Base-by-base conservation (phyloP, 2,888 invertebrate genomes). In the Apeira syringaria region DNA sequence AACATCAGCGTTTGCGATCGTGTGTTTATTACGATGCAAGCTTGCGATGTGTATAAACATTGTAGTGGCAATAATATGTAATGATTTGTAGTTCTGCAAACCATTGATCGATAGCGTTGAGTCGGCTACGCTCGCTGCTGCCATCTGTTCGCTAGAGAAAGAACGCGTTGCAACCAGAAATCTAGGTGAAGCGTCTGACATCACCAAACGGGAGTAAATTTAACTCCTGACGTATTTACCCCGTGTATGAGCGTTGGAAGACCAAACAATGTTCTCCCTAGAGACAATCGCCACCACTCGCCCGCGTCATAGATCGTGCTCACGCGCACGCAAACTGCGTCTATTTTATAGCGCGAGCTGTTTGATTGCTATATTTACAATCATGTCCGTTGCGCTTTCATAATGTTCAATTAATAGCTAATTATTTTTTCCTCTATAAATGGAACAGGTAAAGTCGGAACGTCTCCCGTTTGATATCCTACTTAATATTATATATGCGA, bases 181-280 rank as follows among this genome's bases (percentile, higher is more conserved):
- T 83, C 80, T 88, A 86, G 88, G 84, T 87, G 85, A 85, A 82
- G 75, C 80, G 71, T 85, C 86, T 87, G 84, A 88, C 87, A 87
- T 88, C 88, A 88, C 74, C 87, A 73, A 74, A 67, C 68, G 61
- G 59, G 66, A 80, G 83, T 88, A 88, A 86, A 82, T 81, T 88
- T 88, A 88, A 87, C 87, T 86, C 72, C 64, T 84, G 85, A 87
- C 86, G 88, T 85, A 79, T 64, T 65, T 63, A 70, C 69, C 73
- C 65, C 65, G n/a, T 66, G 68, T 61, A 70, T 2, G n/a, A 25
- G 62, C 64, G 58, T 62, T 68, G 70, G 72, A 78, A 64, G 71
- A 69, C 57, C 56, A 73, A 75, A 74, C 70, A 75, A 79, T 80
- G 74, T 78, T 75, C 68, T 67, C 63, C 64, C 55, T 56, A 57